A percentile compares a stretch with the other conserved stretches of the same genome.
These are phyloP conservation scores for Coleophora deauratella DNA, from an alignment of 2,888 invertebrate species.

Conservation along the genomic window DNA sequence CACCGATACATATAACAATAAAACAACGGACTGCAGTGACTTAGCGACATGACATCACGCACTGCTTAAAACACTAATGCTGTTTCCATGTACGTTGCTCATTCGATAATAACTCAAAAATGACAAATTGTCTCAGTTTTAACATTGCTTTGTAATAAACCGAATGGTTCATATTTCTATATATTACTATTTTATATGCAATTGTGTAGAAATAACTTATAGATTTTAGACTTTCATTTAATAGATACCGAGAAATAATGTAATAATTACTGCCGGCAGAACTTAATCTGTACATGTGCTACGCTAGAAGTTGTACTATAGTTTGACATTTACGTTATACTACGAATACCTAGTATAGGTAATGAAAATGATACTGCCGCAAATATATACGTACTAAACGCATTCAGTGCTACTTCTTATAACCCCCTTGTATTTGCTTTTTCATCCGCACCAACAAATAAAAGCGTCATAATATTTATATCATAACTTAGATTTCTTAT, in stretches of 20 bases:
- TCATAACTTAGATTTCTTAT: constrained; percentile 68
- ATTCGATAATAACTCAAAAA: constrained; percentile 40
- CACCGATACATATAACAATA: neutral
- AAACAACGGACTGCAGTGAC: too few relatives aligned
- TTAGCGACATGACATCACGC: neutral
- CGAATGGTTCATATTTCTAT: neutral
- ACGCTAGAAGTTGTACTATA: too few relatives aligned
- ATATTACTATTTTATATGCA: neutral
- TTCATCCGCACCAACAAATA: constrained; percentile 60
- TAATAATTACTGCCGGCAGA: too few relatives aligned
- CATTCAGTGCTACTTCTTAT: constrained; percentile 16
- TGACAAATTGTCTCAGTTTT: constrained; percentile 37
- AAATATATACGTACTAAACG: constrained; percentile 18
- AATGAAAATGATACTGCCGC: constrained; percentile 32
- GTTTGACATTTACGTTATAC: constrained; percentile 31
- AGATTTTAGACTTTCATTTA: too few relatives aligned
- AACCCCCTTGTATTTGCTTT: constrained; percentile 54
- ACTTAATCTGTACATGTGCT: too few relatives aligned
- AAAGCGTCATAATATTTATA: constrained; percentile 72
- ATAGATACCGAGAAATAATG: too few relatives aligned
- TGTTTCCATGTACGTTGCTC: constrained; percentile 45
- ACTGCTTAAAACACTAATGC: constrained; percentile 42
- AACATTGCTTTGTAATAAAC: too few relatives aligned
- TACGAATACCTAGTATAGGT: constrained; percentile 27
- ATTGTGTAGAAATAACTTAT: too few relatives aligned